A percentile compares a stretch with the other conserved stretches of the same genome.
These are phyloP conservation scores for Caranx ignobilis DNA, from an alignment of 2,113 vertebrate species.

Conservation along the genomic window DNA sequence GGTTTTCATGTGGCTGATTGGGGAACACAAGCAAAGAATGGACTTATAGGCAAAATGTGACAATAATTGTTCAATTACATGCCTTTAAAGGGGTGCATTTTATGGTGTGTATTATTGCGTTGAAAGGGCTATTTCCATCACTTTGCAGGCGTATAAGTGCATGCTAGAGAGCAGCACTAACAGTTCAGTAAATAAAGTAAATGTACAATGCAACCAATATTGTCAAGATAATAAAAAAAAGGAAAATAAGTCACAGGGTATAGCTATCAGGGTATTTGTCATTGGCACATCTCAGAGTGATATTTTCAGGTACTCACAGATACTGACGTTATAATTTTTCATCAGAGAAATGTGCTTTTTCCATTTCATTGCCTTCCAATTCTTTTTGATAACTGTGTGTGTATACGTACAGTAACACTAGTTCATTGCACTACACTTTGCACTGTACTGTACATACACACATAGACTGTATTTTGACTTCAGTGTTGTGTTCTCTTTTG, in stretches of 20 bases:
- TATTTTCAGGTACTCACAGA: not conserved
- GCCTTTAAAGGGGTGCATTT: not conserved
- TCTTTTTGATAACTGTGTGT: not conserved
- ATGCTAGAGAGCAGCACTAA: not conserved
- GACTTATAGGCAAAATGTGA: not conserved
- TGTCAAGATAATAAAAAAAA: not conserved
- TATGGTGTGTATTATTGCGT: not conserved
- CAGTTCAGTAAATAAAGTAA: slow-evolving; percentile 9
- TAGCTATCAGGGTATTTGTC: not conserved
- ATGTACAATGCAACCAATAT: slow-evolving; percentile 15
- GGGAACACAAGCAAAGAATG: not conserved
- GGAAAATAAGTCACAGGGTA: not conserved
- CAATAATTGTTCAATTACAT: not conserved
- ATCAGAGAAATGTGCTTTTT: not conserved
- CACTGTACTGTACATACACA: slow-evolving; percentile 6
- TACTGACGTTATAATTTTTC: not conserved
- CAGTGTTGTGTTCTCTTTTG: slow-evolving; percentile 24
- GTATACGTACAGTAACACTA: not conserved
- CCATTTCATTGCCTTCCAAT: slow-evolving; percentile 4
- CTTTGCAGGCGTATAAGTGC: not conserved
- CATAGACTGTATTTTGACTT: slow-evolving; percentile 7
- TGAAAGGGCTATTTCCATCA: not conserved
- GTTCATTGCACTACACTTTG: not conserved
- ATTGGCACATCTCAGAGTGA: not conserved
- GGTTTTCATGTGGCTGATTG: no score